Base-by-base conservation (phyloP, 1,140 invertebrate genomes). In the Acromyrmex charruanus region DNA sequence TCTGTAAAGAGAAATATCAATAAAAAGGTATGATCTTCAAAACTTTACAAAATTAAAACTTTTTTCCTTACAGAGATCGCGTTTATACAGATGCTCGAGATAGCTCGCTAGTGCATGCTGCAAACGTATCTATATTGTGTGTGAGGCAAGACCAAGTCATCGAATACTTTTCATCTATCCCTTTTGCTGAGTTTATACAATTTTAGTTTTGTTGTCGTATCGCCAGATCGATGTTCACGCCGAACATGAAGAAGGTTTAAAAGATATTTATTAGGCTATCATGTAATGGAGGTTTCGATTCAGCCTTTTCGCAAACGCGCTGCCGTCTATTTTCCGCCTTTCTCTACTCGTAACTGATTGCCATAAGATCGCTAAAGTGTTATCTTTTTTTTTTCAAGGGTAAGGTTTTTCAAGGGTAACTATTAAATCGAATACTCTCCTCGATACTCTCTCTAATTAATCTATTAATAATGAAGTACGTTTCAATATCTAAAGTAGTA, bases 121-220 rank as follows among this genome's bases (percentile, higher is more conserved):
- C 91, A 88, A 87, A 93, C 81, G 53, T 66, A 84, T 92, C 85
- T 89, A 92, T 88, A 89, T 63, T 88, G 31, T 31, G 31, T 31
- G 31, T 31, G 86, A 91, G 91, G 87, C 91, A 92, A 93, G 89
- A 94, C 90, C 68, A 81, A 82, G 85, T 93, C 71, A 88, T 91
- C 92, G 85, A 93, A 91, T 91, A 88, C 25, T 72, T 66, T 68
- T 61, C 53, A 35, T 77, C 31, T 53, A 66, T 61, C 61, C 68
- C 53, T 65, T 77, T 77, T 69, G 66, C 28, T 59, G 74, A 75
- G 68, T 58, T 80, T 81, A 63, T 86, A 68, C 61, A 69, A 63
- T 51, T 74, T 74, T 59, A 28, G 2, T 44, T 68, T 68, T 69
- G 44, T 68, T 69, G 44, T 53, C 55, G 16, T 72, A 82, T 35